Conservation (phyloP, 2,888 invertebrate genomes). For the Drosophila fulvimacula region DNA sequence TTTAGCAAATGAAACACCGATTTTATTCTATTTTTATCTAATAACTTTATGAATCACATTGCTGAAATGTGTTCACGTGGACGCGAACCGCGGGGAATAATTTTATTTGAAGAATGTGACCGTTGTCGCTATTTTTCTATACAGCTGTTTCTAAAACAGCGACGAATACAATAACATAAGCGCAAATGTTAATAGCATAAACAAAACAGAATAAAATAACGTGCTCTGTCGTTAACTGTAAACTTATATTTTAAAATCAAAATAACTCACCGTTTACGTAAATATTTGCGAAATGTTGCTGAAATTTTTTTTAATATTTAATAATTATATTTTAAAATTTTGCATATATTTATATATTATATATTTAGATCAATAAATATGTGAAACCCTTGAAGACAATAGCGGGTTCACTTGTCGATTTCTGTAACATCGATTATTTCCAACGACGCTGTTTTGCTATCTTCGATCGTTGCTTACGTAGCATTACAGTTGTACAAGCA, state of each 20-base stretch:
- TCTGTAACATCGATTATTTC: background rate
- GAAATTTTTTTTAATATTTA: no score
- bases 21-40: constrained; percentile 54
- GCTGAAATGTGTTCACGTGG: constrained; percentile 77
- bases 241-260: background rate
- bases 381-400: no score
- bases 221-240: background rate
- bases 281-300: background rate
- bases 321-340: no score
- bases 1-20: constrained; percentile 20
- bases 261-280: background rate
- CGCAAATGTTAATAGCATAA: constrained; percentile 5
- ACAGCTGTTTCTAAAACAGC: constrained; percentile 38
- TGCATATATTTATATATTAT: no score
- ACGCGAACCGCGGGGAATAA: constrained; percentile 67
- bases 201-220: background rate
- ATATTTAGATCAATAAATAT: no score
- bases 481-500: constrained; percentile 6
- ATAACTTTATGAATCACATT: constrained; percentile 69
- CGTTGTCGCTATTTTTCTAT: constrained; percentile 26
- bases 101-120: constrained; percentile 46
- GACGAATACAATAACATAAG: constrained; percentile 8
- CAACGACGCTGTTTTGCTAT: background rate
- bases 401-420: background rate
- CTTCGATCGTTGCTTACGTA: background rate